A percentile compares a stretch with the other conserved stretches of the same genome.
Evolutionary conservation across 92 coral and sea anemone genomes (phyloP).

Genomic region (Zoanthus gigantus): DNA sequence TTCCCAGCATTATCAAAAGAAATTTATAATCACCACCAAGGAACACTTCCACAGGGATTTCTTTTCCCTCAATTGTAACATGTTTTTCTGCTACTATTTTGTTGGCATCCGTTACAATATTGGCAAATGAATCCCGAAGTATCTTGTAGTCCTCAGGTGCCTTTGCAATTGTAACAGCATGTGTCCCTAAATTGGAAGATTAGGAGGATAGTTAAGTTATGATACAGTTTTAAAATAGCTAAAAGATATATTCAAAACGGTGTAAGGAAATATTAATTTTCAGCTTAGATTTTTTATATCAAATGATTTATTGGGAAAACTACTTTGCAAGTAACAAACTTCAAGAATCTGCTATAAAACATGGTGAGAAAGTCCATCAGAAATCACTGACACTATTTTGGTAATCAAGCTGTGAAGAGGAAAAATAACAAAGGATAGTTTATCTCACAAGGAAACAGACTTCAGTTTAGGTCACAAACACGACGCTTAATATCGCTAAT

Average conservation of each 20-base stretch:
- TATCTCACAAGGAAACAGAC: background rate
- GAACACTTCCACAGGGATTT: background rate
- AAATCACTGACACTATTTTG: background rate
- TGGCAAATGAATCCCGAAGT: background rate
- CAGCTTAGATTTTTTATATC: too few relatives aligned
- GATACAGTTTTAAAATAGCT: too few relatives aligned
- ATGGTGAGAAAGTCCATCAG: too few relatives aligned
- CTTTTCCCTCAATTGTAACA: background rate
- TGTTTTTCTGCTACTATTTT: background rate
- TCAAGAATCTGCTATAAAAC: too few relatives aligned
- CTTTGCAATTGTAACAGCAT: slow-evolving; percentile 12
- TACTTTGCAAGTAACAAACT: too few relatives aligned
- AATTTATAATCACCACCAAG: background rate
- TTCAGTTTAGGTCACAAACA: too few relatives aligned
- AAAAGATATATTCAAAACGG: too few relatives aligned
- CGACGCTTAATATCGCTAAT: too few relatives aligned
- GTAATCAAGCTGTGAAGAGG: too few relatives aligned
- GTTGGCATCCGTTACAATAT: background rate
- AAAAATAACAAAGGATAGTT: background rate
- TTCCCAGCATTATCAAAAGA: slow-evolving; percentile 4
- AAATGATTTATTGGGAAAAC: too few relatives aligned
- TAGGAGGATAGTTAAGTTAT: background rate
- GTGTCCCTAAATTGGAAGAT: background rate
- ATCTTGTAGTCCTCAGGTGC: slow-evolving; percentile 18
- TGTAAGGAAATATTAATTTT: too few relatives aligned